phyloP scores from a whole-genome alignment of 2,113 vertebrate species.

The Phodopus roborovskii region DNA sequence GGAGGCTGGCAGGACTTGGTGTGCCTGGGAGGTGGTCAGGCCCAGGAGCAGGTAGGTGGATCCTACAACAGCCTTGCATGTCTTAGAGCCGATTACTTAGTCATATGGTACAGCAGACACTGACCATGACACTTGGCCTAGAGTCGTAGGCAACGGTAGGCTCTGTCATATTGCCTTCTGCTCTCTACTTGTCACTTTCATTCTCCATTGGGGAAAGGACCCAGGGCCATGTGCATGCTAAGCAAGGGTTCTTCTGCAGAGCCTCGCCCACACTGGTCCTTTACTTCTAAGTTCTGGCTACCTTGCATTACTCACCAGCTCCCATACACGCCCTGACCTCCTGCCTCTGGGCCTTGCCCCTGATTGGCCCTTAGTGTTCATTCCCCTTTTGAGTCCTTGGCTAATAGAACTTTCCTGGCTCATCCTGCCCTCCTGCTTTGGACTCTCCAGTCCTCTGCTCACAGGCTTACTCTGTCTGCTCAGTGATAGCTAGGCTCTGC shows the following conservation, averaged over 20 bases:
- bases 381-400: neutral
- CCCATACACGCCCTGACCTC: neutral
- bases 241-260: neutral
- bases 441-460: neutral
- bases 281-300: neutral
- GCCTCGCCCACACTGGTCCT: neutral
- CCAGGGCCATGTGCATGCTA: neutral
- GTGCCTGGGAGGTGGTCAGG: conserved; percentile 94
- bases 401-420: neutral
- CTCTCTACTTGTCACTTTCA: neutral
- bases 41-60: conserved; percentile 93
- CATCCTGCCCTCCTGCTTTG: neutral
- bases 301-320: neutral
- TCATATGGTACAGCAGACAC: neutral
- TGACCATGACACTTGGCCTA: neutral
- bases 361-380: neutral
- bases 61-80: neutral
- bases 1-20: conserved; percentile 98
- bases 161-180: rapidly evolving
- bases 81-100: neutral
- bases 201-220: neutral
- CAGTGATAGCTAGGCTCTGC: neutral
- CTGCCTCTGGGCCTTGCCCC: neutral
- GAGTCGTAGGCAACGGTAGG: neutral
- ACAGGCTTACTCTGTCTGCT: neutral